Evolutionary conservation across 2,888 invertebrate species (phyloP), one percentile per base, ranked within the genome.

Genomic region (Andrena trimmerana): DNA sequence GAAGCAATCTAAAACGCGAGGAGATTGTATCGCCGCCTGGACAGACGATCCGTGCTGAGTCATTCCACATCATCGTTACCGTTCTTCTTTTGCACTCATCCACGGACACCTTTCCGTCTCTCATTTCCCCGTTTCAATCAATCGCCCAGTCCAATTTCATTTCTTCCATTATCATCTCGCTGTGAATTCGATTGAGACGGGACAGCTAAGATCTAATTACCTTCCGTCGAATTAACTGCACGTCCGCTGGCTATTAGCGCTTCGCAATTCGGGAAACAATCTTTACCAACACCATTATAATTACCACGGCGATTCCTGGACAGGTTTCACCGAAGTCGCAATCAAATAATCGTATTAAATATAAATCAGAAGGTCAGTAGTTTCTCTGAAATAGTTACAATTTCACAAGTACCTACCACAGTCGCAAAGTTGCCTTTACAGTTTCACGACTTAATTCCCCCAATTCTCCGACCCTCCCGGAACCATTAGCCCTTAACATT

Each of bases 61-160:
- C 90, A 90, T 81, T 88, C 79, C 72, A 59, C 85, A 86, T 85
- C 86, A 90, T 89, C 90, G 83, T 78, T 81, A 77, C 71, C 74
- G 79, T 76, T 83, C 84, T 75, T 84, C 82, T 86, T 82, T 90
- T 71, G 89, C 88, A 88, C 88, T 86, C 86, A 65, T 85, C 79
- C 48, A 36, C 62, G 71, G 48, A 68, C 78, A 78, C 81, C 81
- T 81, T 77, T 68, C 86, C 63, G 69, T 80, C 68, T 75, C 76
- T 83, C 85, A 70, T 84, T 81, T 83, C 85, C 67, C 74, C 84
- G 76, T 86, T 90, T 86, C 86, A 83, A 82, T 84, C 82, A 78
- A 68, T 77, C 83, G 81, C 52, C 85, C 62, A 68, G 74, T 77
- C 84, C 86, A 83, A 86, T 84, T 87, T 88, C 83, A 82, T 87